Percentiles rank a stretch among this genome's conserved stretches.
These are phyloP conservation scores for Esox niger DNA, from an alignment of 2,113 vertebrate genomes.

Conservation along the genomic window DNA sequence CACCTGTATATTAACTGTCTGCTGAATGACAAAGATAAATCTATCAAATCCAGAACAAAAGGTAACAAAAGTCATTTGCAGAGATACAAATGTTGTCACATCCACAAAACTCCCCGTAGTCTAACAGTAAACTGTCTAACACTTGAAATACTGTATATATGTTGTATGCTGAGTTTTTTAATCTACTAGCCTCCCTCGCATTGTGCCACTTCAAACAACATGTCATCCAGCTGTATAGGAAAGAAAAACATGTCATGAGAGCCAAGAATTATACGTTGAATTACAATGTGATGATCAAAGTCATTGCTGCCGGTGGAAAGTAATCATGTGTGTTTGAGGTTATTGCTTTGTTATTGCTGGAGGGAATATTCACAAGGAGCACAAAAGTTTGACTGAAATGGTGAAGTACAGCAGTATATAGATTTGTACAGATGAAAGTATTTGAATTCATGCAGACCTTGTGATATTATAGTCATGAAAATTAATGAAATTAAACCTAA, in stretches of 20 bases:
- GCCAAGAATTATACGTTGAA: slow-evolving; percentile 21
- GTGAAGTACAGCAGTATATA: background rate
- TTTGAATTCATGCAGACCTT: background rate
- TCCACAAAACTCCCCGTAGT: too few species aligned
- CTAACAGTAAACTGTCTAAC: too few species aligned
- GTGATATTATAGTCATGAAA: too few species aligned
- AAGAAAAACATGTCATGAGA: background rate
- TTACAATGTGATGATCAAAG: slow-evolving; percentile 28
- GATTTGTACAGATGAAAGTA: background rate
- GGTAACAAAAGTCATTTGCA: too few species aligned
- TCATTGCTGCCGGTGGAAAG: background rate
- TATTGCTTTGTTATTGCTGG: slow-evolving; percentile 6
- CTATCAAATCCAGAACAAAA: too few species aligned
- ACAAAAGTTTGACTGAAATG: background rate
- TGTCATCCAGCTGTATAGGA: background rate
- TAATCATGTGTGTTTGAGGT: slow-evolving; percentile 12
- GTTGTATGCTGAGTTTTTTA: background rate
- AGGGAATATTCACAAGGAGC: background rate
- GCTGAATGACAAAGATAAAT: too few species aligned
- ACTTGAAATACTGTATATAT: too few species aligned
- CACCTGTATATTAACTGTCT: too few species aligned
- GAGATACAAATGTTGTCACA: too few species aligned
- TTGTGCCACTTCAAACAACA: slow-evolving; percentile 17
- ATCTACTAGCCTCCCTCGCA: background rate
- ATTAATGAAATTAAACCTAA: too few species aligned